Evolutionary conservation across 2,113 vertebrate species (phyloP).

Genomic region (Callipepla squamata): DNA sequence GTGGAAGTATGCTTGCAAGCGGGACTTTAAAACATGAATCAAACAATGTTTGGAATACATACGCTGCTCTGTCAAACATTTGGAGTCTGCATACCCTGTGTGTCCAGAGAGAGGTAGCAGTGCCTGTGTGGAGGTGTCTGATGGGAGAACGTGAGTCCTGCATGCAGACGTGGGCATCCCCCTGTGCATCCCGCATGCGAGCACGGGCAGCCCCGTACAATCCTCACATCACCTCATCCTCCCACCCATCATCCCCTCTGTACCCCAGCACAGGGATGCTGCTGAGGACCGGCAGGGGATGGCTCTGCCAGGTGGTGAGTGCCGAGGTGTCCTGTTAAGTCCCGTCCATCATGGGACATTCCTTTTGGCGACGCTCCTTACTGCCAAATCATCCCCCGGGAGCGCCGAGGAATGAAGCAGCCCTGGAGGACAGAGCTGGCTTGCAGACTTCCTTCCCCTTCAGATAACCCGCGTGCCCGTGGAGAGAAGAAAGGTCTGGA

Average conservation of each 20-base stretch:
- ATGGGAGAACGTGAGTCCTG: neutral
- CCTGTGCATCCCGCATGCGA: neutral
- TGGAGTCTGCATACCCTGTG: slow-evolving; percentile 76
- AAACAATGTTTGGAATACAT: slow-evolving; percentile 82
- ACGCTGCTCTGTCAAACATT: slow-evolving; percentile 77
- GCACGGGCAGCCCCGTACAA: neutral
- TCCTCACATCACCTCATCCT: neutral
- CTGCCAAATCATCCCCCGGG: slow-evolving; percentile 22
- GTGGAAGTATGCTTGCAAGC: slow-evolving; percentile 77
- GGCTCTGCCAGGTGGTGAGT: accelerated
- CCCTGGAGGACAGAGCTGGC: slow-evolving; percentile 41
- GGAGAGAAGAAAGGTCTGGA: slow-evolving; percentile 63
- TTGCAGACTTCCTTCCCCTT: slow-evolving; percentile 65
- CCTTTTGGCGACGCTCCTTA: neutral
- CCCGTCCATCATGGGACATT: slow-evolving; percentile 40
- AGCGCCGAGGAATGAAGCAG: neutral
- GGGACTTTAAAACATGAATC: slow-evolving; percentile 81
- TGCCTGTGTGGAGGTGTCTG: slow-evolving; percentile 52
- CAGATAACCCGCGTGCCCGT: slow-evolving; percentile 50
- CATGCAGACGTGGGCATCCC: neutral
- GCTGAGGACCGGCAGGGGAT: accelerated
- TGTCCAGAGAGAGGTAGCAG: slow-evolving; percentile 60
- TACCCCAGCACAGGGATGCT: neutral
- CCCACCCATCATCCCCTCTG: neutral
- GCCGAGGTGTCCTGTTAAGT: slow-evolving; percentile 40